These are phyloP conservation scores for Dexiosoma caninum DNA, from an alignment of 2,888 invertebrate genomes.

Conservation along the genomic window DNA sequence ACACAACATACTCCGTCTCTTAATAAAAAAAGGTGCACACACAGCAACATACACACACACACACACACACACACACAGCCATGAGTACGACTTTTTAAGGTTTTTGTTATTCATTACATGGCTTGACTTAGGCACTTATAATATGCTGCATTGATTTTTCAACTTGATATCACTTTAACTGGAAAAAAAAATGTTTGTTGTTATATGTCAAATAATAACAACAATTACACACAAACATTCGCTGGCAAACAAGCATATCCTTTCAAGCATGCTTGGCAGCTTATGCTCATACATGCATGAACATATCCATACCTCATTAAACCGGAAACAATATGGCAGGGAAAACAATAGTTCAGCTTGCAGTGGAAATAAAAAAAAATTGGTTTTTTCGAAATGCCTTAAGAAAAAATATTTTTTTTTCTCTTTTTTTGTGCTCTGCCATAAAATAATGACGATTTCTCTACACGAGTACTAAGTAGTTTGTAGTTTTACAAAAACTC, in stretches of 20 bases:
- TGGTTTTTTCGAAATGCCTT: conserved; percentile 9
- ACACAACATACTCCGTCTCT: neutral
- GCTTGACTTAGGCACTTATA: conserved; percentile 57
- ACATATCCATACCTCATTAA: conserved; percentile 44
- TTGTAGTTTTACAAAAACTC: conserved; percentile 55
- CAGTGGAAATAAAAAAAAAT: conserved; percentile 13
- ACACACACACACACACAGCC: neutral
- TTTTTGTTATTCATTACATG: conserved; percentile 53
- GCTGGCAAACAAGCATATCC: neutral
- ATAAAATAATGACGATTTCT: conserved; percentile 41
- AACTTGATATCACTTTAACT: conserved; percentile 45
- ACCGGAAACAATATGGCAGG: conserved; percentile 41
- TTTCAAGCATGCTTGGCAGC: conserved; percentile 32
- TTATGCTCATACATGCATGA: conserved; percentile 18
- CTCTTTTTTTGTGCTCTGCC: neutral
- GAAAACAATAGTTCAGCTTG: conserved; percentile 39
- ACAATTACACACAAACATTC: neutral
- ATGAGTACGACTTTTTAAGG: too few relatives aligned
- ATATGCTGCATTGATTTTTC: conserved; percentile 64
- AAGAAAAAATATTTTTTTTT: conserved; percentile 16
- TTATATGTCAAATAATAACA: conserved; percentile 43
- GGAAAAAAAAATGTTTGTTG: conserved; percentile 10
- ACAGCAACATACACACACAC: neutral
- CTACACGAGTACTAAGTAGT: conserved; percentile 38
- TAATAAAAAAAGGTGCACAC: neutral